Evolutionary conservation across 1,140 invertebrate genomes (phyloP).

Genomic region (Uloborus diversus): DNA sequence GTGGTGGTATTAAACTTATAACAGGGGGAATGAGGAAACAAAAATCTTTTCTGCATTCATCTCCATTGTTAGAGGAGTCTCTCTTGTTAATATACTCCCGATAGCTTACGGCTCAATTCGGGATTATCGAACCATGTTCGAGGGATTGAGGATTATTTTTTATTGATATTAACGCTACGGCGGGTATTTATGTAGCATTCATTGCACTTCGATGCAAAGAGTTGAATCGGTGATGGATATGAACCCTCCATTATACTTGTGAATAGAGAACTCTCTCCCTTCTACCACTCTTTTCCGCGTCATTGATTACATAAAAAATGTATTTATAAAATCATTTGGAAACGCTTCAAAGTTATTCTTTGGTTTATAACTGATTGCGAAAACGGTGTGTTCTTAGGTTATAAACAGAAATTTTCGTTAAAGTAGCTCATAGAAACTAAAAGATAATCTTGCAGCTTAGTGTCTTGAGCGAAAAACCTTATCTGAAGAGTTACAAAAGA

Average conservation of each 20-base stretch:
- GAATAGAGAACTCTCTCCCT: neutral
- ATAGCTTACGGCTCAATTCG: neutral
- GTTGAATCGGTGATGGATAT: neutral
- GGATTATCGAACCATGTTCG: slow-evolving; percentile 22
- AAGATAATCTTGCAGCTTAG: no score
- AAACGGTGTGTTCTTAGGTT: no score
- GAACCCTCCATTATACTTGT: neutral
- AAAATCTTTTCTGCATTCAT: slow-evolving; percentile 24
- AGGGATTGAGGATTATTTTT: slow-evolving; percentile 12
- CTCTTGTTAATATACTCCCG: neutral
- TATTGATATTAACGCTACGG: neutral
- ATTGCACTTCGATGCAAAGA: slow-evolving; percentile 11
- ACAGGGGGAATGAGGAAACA: slow-evolving; percentile 22
- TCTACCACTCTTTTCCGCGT: neutral
- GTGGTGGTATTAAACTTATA: slow-evolving; percentile 43
- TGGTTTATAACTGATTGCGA: no score
- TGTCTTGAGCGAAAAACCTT: no score
- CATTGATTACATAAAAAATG: neutral
- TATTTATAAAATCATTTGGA: neutral
- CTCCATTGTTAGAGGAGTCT: no score
- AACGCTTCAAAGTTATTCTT: neutral
- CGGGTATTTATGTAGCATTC: slow-evolving; percentile 26
- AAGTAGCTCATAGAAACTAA: no score
- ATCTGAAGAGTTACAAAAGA: no score
- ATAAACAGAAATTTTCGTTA: no score